Evolutionary conservation across 2,113 vertebrate genomes (phyloP), one percentile per base, ranked within the genome.

Genomic region (Probosciger aterrimus): DNA sequence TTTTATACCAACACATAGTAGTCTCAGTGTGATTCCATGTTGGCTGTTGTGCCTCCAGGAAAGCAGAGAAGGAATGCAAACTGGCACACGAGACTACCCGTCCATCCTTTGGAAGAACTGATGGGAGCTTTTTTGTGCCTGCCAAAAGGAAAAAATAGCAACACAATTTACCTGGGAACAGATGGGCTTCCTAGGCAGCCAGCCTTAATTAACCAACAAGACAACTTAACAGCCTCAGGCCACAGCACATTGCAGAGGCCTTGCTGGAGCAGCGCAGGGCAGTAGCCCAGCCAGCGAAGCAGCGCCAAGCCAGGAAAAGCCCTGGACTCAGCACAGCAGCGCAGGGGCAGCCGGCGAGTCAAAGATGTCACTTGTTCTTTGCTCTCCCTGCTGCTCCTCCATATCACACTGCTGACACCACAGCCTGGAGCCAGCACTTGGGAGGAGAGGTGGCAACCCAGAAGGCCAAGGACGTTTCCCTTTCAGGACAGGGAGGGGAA

Each of bases 141-240:
- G 93, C 92, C 94, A 88, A 90, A 77, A 75, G 44, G 41, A 85
- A 75, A 11, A 41, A 76, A 49, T 20, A 92, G 86, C 83, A 71
- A 33, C 78, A 82, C 62, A 71, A 60, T 97, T 92, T 88, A 92
- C 95, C 90, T 75, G 91, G 91, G 82, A 95, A 86, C 96, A 97
- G 96, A 97, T 94, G 95, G 94, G 46, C n/a, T 69, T 60, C 62
- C 94, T 65, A 87, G 93, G 92, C 93, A 90, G 84, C 70, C 88
- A 57, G 94, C 87, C 92, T 94, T 96, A 95, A 96, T 97, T 96
- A 97, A 96, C 92, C 88, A 86, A 75, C 80, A 88, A 63, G 87
- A 88, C 86, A 59, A 91, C 73, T 86, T 57, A 39, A 69, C 85
- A n/a, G 92, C 89, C 57, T 62, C 84, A 13, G 69, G 76, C 90